Conservation (phyloP, 1,140 invertebrate genomes). For the Anthonomus grandis region DNA sequence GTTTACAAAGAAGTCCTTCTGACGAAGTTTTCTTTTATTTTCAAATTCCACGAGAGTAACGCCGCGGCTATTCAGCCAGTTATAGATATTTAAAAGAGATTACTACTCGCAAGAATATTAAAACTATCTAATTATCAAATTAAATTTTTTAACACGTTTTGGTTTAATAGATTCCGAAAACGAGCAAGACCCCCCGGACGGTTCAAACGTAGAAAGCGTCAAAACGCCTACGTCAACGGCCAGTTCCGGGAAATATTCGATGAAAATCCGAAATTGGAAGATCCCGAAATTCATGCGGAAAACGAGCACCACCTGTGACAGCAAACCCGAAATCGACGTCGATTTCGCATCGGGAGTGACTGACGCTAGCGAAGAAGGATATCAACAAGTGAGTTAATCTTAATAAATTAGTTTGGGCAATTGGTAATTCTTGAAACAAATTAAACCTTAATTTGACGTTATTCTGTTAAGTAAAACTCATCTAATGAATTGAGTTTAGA, state of each 20-base stretch:
- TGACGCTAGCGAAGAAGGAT: constrained; percentile 32
- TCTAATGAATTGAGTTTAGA: background rate
- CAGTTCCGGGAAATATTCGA: constrained; percentile 58
- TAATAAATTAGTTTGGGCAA: background rate
- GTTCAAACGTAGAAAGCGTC: constrained; percentile 47
- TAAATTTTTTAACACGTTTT: background rate
- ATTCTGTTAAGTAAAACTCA: too few species aligned
- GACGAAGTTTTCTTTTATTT: too few species aligned
- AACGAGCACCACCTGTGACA: constrained; percentile 49
- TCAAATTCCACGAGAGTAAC: too few species aligned
- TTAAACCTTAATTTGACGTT: too few species aligned
- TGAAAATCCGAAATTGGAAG: constrained; percentile 59
- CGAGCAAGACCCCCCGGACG: constrained; percentile 35
- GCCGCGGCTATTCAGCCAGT: too few species aligned
- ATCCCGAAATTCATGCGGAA: constrained; percentile 61
- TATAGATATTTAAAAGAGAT: too few species aligned
- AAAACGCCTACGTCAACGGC: constrained; percentile 49
- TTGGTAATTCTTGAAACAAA: background rate
- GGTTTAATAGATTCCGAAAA: constrained; percentile 26
- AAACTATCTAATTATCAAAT: too few species aligned
- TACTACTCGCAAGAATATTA: too few species aligned
- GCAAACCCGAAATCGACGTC: constrained; percentile 28
- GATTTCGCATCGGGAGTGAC: constrained; percentile 28
- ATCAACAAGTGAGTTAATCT: constrained; percentile 35
- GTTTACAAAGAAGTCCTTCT: too few species aligned